Evolutionary conservation across 53 echinoderm and acorn worm genomes (phyloP), one percentile per base, ranked within the genome.

Genomic region (Astropecten irregularis): DNA sequence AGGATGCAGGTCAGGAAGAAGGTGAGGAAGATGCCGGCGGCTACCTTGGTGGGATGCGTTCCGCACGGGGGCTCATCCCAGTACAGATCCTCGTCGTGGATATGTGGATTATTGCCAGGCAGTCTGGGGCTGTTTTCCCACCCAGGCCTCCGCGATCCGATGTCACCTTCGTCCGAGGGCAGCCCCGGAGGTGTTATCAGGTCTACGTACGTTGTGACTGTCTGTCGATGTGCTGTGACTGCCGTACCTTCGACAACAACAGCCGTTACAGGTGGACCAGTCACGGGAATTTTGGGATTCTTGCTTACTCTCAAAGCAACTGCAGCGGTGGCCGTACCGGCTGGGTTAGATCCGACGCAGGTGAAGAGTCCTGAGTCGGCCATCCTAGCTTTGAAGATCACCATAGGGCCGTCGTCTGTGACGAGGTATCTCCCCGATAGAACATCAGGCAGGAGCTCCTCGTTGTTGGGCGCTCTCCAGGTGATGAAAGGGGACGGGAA

Each of bases 341-440:
- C 95, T 38, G 95, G 95, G 54, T 93, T 95, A 32, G 82, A 86
- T 19, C 91, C 93, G 38, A 88, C 73, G 48, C 95, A 95, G 3
- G 79, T 85, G 54, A 93, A 95, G 22, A 66, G 54, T 10, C 95
- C 95, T 25, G 82, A 58, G 82, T 95, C 95, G 33, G 86, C 59
- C 31, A 70, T 33, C 19, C 84, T 72, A 1, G 93, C 84, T 66
- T 36, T 66, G 16, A 86, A 86, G 42, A 95, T 83, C 28, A 71
- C 10, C 49, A 95, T 65, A 22, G 85, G 84, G 3, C 95, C 95
- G 33, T 89, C 83, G 14, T 91, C 81, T 3, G 91, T 81, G 13
- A 95, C 88, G 10, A 65, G 72, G 29, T 89, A 81, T 68, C 89
- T 77, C n/a, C 66, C 86, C 16, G 72, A 53, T 2, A 37, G 37